Conservation (phyloP, 2,888 invertebrate species). For the Brachypalpus laphriformis region DNA sequence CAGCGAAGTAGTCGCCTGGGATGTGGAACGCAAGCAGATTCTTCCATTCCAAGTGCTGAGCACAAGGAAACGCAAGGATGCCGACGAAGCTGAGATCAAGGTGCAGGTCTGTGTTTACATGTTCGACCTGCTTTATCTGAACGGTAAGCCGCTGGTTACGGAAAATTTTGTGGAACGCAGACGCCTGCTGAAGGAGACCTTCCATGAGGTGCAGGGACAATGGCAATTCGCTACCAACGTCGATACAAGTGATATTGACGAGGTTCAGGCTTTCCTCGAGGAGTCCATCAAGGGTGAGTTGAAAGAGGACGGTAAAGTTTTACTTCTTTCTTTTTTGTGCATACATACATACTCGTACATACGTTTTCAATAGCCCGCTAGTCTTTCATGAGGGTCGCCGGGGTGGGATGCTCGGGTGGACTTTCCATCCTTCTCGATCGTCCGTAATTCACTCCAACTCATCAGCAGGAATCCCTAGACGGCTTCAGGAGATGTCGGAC, state of each 20-base stretch:
- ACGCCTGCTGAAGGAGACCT: slow-evolving; percentile 88
- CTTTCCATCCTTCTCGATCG: too few species aligned
- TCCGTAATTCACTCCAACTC: too few species aligned
- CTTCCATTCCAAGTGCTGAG: slow-evolving; percentile 98
- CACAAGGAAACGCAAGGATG: slow-evolving; percentile 96
- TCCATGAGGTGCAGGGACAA: slow-evolving; percentile 89
- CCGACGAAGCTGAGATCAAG: slow-evolving; percentile 83
- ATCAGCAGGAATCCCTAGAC: too few species aligned
- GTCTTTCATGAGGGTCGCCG: too few species aligned
- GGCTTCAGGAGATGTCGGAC: too few species aligned
- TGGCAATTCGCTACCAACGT: slow-evolving; percentile 94
- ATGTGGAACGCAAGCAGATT: slow-evolving; percentile 92
- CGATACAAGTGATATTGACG: slow-evolving; percentile 93
- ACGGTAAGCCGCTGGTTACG: slow-evolving; percentile 92
- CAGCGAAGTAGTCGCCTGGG: slow-evolving; percentile 99
- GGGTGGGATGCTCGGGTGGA: too few species aligned
- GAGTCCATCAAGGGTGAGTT: slow-evolving; percentile 92
- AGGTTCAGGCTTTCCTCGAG: slow-evolving; percentile 96
- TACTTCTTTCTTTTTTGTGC: too few species aligned
- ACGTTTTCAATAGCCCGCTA: too few species aligned
- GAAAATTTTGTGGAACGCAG: slow-evolving; percentile 90
- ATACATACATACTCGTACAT: too few species aligned
- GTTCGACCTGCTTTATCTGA: slow-evolving; percentile 97
- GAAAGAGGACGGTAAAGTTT: too few species aligned
- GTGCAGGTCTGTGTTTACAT: slow-evolving; percentile 97